Base-by-base conservation (phyloP, 2,113 vertebrate species). In the Hyperopisus bebe region DNA sequence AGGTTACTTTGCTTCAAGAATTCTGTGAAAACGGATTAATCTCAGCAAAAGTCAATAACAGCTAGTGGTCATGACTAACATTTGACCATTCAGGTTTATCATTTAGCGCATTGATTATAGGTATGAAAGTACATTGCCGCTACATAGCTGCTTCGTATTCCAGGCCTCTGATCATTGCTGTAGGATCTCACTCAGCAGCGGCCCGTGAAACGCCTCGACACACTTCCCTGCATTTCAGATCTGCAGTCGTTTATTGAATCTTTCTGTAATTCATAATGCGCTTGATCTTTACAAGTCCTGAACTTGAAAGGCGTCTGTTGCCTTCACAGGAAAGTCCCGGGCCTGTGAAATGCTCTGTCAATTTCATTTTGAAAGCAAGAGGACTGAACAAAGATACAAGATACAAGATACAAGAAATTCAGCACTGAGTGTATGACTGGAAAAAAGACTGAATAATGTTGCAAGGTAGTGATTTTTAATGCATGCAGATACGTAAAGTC, bases 21-120 rank as follows among this genome's bases (percentile, higher is more conserved):
- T 21, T 53, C 24, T 89, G 21, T 44, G 35, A 83, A 83, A 47
- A 39, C 6, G 62, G n/a, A 44, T 13, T 47, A 55, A 53, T 77
- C 55, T 21, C 70, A 66, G 80, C 55, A 50, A 87, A 50, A 80
- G 88, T 47, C 51, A 90, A 88, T 74, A 13, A 89, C 58, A 46
- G 8, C 62, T 66, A 27, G 8, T 47, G 27, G 58, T 7, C 84
- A 13, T 66, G 10, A 39, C 55, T 66, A 66, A 11, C 62, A 66
- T 66, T 70, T 70, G 3, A 13, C 31, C 3, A 1, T 39, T 82
- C 50, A 13, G 19, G 58, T 90, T 90, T 55, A 90, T 88, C 77
- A 66, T 53, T 44, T n/a, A 87, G 17, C 21, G 47, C 42, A 90
- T 90, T 88, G 70, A 90, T 84, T 87, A 77, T 47, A 44, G 24